These are phyloP conservation scores for Apocrypta bakeri DNA, from an alignment of 1,140 invertebrate species.

Conservation along the genomic window DNA sequence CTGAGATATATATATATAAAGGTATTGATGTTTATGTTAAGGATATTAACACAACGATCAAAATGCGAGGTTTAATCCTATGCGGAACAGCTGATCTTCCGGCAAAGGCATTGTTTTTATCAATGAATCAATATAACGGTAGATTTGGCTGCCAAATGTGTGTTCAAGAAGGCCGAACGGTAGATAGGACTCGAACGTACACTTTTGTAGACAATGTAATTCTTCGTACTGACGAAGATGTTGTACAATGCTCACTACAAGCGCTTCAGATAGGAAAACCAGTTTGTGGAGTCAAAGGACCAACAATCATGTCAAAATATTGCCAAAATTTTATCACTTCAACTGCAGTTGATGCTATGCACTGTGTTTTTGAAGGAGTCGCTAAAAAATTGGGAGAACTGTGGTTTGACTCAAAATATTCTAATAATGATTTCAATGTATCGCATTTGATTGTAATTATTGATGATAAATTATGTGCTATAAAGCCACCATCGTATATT, in stretches of 20 bases:
- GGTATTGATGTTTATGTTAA: slow-evolving; percentile 13
- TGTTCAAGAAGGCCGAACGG: not conserved
- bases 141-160: slow-evolving; percentile 28
- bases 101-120: slow-evolving; percentile 14
- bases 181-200: slow-evolving; percentile 10
- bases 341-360: slow-evolving; percentile 15
- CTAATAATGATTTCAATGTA: slow-evolving; percentile 34
- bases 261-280: not conserved
- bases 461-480: slow-evolving; percentile 28
- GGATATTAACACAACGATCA: not conserved
- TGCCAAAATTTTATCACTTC: slow-evolving; percentile 42
- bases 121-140: slow-evolving; percentile 24
- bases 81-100: slow-evolving; percentile 26
- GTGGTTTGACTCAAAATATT: slow-evolving; percentile 29
- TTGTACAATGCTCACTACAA: not conserved
- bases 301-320: slow-evolving; percentile 25
- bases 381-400: slow-evolving; percentile 7
- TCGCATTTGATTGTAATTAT: slow-evolving; percentile 15
- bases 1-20: not conserved
- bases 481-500: slow-evolving; percentile 48
- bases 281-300: slow-evolving; percentile 26
- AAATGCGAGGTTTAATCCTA: not conserved
- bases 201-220: not conserved
- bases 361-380: slow-evolving; percentile 6
- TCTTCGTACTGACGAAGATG: slow-evolving; percentile 1